Evolutionary conservation across 2,888 invertebrate species (phyloP).

Genomic region (Diabrotica balteata): DNA sequence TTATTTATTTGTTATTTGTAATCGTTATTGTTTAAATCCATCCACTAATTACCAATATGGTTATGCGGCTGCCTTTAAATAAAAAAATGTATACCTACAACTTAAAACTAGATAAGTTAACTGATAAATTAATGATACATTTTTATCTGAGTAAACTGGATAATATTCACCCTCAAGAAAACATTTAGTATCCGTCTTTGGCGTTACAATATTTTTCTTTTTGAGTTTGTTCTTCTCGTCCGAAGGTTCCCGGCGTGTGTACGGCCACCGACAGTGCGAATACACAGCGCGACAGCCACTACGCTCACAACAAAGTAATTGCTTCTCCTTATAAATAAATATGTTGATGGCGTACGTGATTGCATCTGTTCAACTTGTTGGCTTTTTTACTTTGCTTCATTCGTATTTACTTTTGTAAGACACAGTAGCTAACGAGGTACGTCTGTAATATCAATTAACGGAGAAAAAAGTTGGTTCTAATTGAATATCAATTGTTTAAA

Average conservation of each 20-base stretch:
- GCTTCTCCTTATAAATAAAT: conserved; percentile 35
- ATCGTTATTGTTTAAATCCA: too few relatives aligned
- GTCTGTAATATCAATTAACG: too few relatives aligned
- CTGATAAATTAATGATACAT: not conserved
- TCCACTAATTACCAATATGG: too few relatives aligned
- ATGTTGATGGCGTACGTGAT: conserved; percentile 40
- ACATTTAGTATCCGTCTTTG: not conserved
- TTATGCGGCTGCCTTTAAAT: too few relatives aligned
- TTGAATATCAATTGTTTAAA: too few relatives aligned
- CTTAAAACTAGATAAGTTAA: not conserved
- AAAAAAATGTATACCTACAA: too few relatives aligned
- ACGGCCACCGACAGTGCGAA: conserved; percentile 22
- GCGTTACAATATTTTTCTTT: not conserved
- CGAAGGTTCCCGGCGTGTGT: conserved; percentile 11
- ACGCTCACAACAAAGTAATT: conserved; percentile 37
- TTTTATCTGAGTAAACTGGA: not conserved
- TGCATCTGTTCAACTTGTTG: conserved; percentile 26
- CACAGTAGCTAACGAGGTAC: not conserved
- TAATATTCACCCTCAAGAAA: not conserved
- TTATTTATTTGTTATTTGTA: too few relatives aligned
- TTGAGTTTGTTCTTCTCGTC: conserved; percentile 1
- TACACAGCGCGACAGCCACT: conserved; percentile 6
- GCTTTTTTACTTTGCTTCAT: not conserved
- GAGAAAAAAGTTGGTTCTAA: too few relatives aligned
- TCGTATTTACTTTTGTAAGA: conserved; percentile 1